Evolutionary conservation across 1,140 invertebrate genomes (phyloP), one percentile per base, ranked within the genome.

Genomic region (Vanessa atalanta): DNA sequence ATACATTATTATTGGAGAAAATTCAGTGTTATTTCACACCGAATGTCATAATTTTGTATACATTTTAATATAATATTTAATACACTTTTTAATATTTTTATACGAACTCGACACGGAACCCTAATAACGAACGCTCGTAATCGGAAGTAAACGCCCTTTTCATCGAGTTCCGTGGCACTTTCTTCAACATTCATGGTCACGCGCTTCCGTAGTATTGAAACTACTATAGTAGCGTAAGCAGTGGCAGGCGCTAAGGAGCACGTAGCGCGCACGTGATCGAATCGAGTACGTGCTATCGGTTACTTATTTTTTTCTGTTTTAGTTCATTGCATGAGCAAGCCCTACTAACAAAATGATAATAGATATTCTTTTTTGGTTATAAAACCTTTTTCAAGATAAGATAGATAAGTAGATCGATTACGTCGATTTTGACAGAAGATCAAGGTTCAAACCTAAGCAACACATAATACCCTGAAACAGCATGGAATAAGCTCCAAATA

Each of bases 181-280:
- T 55, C 72, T 74, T 67, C 61, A 23, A 47, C 50, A 77, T 79
- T 67, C 72, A 65, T 50, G 61, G 67, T 70, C 78, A 79, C 78
- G 77, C 65, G 64, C 74, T 47, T 73, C 70, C 75, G 70, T 66
- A 31, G 66, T 37, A 66, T 70, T 70, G 63, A 57, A 48, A 57
- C 67, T 26, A 37, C 31, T 66, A n/a, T n/a, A 37, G 37, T 9
- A 31, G 68, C 57, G 65, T 78, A 79, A 80, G 74, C 50, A 66
- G 65, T 37, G 48, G 47, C 64, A 66, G 77, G 74, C 47, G n/a
- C 75, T 16, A 47, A 15, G 47, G 63, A 47, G 61, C 73, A 77
- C 80, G 72, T 76, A 55, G 60, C 47, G 31, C 61, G 60, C 50
- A 73, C 73, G 69, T 65, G 70, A 64, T 47, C 57, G 26, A 61